Base-by-base conservation (phyloP, 2,797 vertebrate species). In the Hephaestus fuliginosus region DNA sequence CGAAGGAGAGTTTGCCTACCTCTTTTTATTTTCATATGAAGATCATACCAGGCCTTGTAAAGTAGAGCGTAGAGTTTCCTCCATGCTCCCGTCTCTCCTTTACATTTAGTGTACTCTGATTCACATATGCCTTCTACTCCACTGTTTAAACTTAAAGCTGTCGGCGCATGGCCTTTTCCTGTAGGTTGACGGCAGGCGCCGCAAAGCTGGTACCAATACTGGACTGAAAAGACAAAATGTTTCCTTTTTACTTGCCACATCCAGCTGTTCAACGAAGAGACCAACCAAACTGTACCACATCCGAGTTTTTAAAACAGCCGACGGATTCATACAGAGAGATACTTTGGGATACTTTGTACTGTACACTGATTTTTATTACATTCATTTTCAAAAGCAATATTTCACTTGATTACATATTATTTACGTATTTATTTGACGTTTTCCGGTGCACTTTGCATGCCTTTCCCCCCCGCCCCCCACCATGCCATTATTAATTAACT, bases 51-150 rank as follows among this genome's bases (percentile, higher is more conserved):
- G 82, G 87, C 89, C 86, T 89, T 91, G 81, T 86, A 70, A 76
- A 89, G 76, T 62, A 52, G 77, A 85, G 79, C 63, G 36, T 56
- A 68, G 82, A 75, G 61, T 84, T 77, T 79, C 60, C 85, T 80
- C 75, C 78, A 48, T 78, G 60, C 83, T 83, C 88, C 88, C 51
- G 74, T 75, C 72, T 81, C 83, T 88, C 80, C 83, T 91, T 90
- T 86, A 86, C 80, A 84, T 73, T 57, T 69, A 77, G 52, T 72
- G 58, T 84, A 70, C 84, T 88, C 83, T 75, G 81, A 86, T 88
- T 90, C 90, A 91, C 90, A 46, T 85, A 82, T 89, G 92, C 92
- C 90, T 92, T 94, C 71, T 56, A 69, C 62, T 71, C 76, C 67
- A 58, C 83, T 72, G 76, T 83, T 86, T 39, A 18, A 85, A 72